Base-by-base conservation (phyloP, 2,113 vertebrate species). In the Semicossyphus pulcher region DNA sequence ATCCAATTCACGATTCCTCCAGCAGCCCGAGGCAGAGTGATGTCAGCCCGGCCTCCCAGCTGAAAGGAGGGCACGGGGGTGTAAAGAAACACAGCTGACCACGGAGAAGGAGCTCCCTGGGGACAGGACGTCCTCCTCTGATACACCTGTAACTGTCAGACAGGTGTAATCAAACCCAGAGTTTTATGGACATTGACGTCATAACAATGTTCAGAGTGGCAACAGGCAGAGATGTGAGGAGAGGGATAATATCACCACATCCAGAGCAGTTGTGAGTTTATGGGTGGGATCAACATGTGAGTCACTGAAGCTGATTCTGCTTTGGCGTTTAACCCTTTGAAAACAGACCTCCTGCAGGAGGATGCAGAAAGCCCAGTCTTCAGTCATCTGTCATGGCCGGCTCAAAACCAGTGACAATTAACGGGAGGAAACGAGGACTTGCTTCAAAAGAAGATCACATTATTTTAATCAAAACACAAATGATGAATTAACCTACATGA, bases 11-110 rank as follows among this genome's bases (percentile, higher is more conserved):
- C 34, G 12, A 57, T 68, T 58, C 64, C 44, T 31, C 39, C 1
- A 16, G 42, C 57, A 20, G 51, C 73, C 59, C 10, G 0, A 16
- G 56, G 77, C 49, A 21, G n/a, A 32, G 59, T 81, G 71, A 81
- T 57, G 81, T 84, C 85, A 81, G 68, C 54, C 52, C 28, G 16
- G 39, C 44, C 59, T 68, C 49, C n/a, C 36, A 72, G 59, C 64
- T 52, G 56, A 77, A 62, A 61, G 51, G 31, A 76, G 59, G 60
- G 48, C 47, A 26, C 3, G 32, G 32, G 41, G 48, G 42, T 67
- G 48, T 34, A 21, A 72, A 57, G 59, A 70, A 73, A 60, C 63
- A 51, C 57, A 42, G 44, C 10, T 57, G 61, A 54, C 51, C 61
- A 52, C 0, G n/a, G 47, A 61, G 39, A 42, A n/a, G 48, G 49